Conservation (phyloP, 1,140 invertebrate species). For the Mercenaria mercenaria region DNA sequence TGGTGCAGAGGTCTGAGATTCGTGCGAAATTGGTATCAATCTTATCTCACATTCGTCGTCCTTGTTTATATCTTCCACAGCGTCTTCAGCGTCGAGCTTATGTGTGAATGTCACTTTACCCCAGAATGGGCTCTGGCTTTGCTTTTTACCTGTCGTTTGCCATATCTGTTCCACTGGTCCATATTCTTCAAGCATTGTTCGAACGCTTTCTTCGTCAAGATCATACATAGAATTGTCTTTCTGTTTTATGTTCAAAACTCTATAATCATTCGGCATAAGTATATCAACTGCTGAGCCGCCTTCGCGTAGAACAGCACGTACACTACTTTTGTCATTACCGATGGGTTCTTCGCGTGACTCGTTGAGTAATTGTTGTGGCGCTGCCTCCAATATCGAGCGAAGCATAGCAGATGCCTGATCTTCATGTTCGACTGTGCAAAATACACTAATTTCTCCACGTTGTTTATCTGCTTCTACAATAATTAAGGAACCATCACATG, state of each 20-base stretch:
- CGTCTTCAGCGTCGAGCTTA: conserved; percentile 65
- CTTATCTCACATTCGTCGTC: conserved; percentile 17
- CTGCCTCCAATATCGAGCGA: conserved; percentile 27
- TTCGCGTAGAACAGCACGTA: conserved; percentile 60
- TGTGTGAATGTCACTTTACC: conserved; percentile 74
- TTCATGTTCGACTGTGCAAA: conserved; percentile 25
- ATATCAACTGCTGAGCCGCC: conserved; percentile 65
- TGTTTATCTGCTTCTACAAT: conserved; percentile 75
- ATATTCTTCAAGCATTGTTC: conserved; percentile 7
- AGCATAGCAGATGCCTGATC: not conserved
- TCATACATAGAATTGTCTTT: conserved; percentile 5
- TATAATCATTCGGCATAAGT: conserved; percentile 70
- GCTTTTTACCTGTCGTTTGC: conserved; percentile 27
- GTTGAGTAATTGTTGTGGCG: conserved; percentile 43
- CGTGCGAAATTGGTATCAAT: conserved; percentile 1
- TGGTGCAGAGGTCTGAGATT: not conserved
- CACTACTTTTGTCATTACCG: not conserved
- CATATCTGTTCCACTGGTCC: conserved; percentile 39
- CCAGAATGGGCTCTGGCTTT: conserved; percentile 54
- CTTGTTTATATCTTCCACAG: conserved; percentile 56
- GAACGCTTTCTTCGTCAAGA: conserved; percentile 12
- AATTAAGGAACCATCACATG: conserved; percentile 48
- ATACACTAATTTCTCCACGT: conserved; percentile 72
- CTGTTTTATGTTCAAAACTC: conserved; percentile 64
- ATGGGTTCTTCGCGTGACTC: conserved; percentile 66